Evolutionary conservation across 2,888 invertebrate species (phyloP), one percentile per base, ranked within the genome.

Genomic region (Notocelia uddmanniana): DNA sequence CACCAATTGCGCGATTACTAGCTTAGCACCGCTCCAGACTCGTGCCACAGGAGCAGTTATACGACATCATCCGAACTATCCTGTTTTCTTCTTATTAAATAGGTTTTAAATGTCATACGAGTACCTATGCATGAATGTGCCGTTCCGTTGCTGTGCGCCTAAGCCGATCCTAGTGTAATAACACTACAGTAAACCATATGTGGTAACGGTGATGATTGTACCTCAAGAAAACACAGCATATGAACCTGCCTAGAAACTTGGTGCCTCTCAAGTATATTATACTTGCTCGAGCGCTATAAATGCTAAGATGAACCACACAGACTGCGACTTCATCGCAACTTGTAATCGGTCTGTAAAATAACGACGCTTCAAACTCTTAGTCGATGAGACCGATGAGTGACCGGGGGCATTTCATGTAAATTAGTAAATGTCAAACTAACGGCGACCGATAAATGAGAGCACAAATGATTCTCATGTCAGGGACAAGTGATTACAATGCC

Each of bases 1-100:
- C 85, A 91, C 87, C 92, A 92, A 93, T 93, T 93, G 92, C 89
- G 81, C 89, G 88, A 92, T 92, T 92, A 93, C 89, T 83, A 85
- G 86, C 85, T 88, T 83, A 85, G 81, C 84, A 81, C 83, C 83
- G 85, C 85, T 86, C 87, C 85, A 85, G 85, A 88, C 87, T 86
- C 85, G n/a, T 45, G 45, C 60, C 23, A 18, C 57, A 11, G 19
- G 5, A 84, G 83, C 81, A 73, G 83, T 86, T 82, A 81, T 82
- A 84, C 81, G 82, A 18, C 52, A 64, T 64, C n/a, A 5, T 55
- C 18, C 21, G 52, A 23, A 34, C 23, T 21, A 41, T 41, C 15
- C 23, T 21, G 41, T 15, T 15, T 2, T 34, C 11, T 34, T 34
- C 10, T 34, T 34, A 34, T 34, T 11, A 10, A 34, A 11, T 0